Evolutionary conservation across 2,797 vertebrate species (phyloP).

Genomic region (Anolis apletophallus): DNA sequence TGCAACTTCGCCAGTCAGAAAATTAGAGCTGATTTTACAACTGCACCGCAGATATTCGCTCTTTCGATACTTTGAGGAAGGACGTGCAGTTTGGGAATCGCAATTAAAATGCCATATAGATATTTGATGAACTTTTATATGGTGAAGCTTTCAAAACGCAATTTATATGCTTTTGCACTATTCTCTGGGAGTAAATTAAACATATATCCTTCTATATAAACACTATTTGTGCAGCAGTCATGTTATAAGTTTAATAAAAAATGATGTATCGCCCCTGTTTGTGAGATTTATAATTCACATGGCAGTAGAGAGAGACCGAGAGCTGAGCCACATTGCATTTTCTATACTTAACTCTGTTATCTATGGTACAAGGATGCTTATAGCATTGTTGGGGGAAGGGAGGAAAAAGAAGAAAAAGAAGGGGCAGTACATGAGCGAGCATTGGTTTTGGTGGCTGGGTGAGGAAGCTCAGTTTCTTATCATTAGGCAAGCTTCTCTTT

Average conservation of each 20-base stretch:
- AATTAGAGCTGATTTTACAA: constrained; percentile 82
- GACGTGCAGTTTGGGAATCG: constrained; percentile 59
- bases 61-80: constrained; percentile 74
- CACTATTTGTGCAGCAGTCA: constrained; percentile 78
- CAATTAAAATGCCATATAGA: constrained; percentile 76
- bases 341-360: constrained; percentile 85
- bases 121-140: constrained; percentile 76
- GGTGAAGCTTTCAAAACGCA: constrained; percentile 76
- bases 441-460: constrained; percentile 49
- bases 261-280: constrained; percentile 79
- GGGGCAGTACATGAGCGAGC: not conserved
- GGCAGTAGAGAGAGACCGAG: constrained; percentile 78
- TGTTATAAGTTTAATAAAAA: constrained; percentile 83
- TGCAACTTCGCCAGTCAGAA: constrained; percentile 77
- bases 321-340: constrained; percentile 81
- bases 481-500: constrained; percentile 59
- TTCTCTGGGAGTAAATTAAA: constrained; percentile 80
- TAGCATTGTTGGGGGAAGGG: constrained; percentile 60
- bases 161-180: constrained; percentile 80
- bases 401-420: constrained; percentile 1
- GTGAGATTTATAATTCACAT: constrained; percentile 83
- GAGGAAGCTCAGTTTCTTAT: constrained; percentile 43
- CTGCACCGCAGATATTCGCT: constrained; percentile 66
- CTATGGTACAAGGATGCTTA: constrained; percentile 71
- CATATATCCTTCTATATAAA: constrained; percentile 80